Evolutionary conservation across 2,888 invertebrate species (phyloP), one percentile per base, ranked within the genome.

Genomic region (Diachrysia chrysitis): DNA sequence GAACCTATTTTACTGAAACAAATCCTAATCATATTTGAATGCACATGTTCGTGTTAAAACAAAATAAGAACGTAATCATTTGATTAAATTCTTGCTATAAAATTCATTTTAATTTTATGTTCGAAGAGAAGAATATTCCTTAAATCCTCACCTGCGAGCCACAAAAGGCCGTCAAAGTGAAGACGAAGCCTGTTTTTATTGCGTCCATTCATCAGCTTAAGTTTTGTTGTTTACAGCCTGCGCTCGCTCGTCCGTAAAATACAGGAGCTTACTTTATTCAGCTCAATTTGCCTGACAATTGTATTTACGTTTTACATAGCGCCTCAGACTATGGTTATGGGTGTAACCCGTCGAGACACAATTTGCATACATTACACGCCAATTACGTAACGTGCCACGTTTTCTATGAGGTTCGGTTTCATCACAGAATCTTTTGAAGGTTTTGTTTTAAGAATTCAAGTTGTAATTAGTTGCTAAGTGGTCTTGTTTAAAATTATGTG

Each of bases 151-250:
- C 83, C 87, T 86, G 87, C 70, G 80, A 61, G 60, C 81, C 80
- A 78, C 83, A 82, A 83, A 81, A 69, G 69, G 73, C 74, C 67
- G 70, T 76, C 68, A 64, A 85, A 86, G 81, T 77, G 83, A 84
- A 82, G 83, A 82, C 73, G 80, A 76, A 66, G 78, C 79, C 76
- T 73, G 73, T 77, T 85, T 82, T 86, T 85, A 87, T 85, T 85
- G 71, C 81, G 68, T 60, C 71, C 83, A 84, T 87, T 85, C 81
- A 83, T 87, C 81, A 85, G 76, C 78, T 79, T 66, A 71, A 73
- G 76, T 72, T 51, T 51, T 76, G 76, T 81, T 79, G 73, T 79
- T 78, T 81, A 85, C 80, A 25, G 63, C 66, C 29, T 46, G 69
- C 57, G 32, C 61, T 54, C 25, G 56, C 32, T 57, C 51, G 35